Percentiles rank a stretch among this genome's conserved stretches.
Conservation (phyloP, 2,888 invertebrate species). For the Chelonus formosanus region DNA sequence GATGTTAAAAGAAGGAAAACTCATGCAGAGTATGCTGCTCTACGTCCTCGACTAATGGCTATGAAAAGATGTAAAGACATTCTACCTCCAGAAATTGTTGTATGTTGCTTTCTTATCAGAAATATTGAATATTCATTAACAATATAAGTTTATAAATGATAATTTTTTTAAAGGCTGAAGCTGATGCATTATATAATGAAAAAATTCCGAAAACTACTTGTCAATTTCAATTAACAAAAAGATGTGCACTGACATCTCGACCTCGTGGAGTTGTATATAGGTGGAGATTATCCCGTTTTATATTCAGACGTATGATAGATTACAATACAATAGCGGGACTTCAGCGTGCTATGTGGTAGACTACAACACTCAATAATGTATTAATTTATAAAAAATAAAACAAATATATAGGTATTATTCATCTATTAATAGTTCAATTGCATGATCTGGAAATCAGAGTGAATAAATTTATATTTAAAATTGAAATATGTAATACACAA, state of each 20-base stretch:
- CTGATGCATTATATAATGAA: constrained; percentile 75
- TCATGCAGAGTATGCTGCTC: constrained; percentile 78
- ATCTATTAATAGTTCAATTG: constrained; percentile 2
- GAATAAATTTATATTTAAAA: neutral
- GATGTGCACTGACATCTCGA: constrained; percentile 91
- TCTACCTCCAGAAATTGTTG: constrained; percentile 78
- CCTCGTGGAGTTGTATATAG: constrained; percentile 80
- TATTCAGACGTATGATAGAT: constrained; percentile 91
- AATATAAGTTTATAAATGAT: constrained; percentile 18
- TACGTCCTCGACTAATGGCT: constrained; percentile 82
- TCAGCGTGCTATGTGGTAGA: constrained; percentile 89
- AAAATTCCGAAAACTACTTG: constrained; percentile 81
- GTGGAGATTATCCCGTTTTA: constrained; percentile 89
- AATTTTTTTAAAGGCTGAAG: constrained; percentile 72
- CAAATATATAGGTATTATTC: constrained; percentile 3
- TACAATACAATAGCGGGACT: constrained; percentile 92
- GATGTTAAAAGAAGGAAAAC: constrained; percentile 85
- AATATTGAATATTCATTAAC: constrained; percentile 4
- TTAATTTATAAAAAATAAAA: constrained; percentile 1
- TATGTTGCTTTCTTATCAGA: constrained; percentile 48
- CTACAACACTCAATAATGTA: constrained; percentile 1
- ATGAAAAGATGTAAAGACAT: constrained; percentile 82
- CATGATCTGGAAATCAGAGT: neutral
- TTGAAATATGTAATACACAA: neutral
- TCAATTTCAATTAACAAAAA: constrained; percentile 72